Base-by-base conservation (phyloP, 2,888 invertebrate genomes). In the Agrilus cyanescens region DNA sequence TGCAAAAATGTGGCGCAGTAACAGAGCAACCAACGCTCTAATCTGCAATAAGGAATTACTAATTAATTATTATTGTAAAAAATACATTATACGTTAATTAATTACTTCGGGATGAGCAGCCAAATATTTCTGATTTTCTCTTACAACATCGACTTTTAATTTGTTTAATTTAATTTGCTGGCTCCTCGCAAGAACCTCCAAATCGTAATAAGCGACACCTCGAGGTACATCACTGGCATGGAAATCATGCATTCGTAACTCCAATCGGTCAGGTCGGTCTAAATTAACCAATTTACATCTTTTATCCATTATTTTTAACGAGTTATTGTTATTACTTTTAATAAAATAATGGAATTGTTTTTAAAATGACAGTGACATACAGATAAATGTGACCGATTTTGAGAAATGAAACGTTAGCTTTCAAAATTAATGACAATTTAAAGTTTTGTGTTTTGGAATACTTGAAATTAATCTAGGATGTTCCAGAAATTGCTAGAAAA, bases 21-120 rank as follows among this genome's bases (percentile, higher is more conserved):
- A 48, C 25, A 61, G 42, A 12, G 53, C 50, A 32, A 60, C 44
- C 29, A 58, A 44, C n/a, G 57, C 61, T 46, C 58, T 51, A 29
- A 63, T 52, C 61, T 63, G 47, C 5, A 42, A 44, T 14, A 14
- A 34, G 4, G 5, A 37, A 12, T 30, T 18, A 13, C 5, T 13
- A 37, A 25, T 20, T 13, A 31, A 39, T 14, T 20, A 16, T 7
- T 38, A 4, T 25, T 32, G 8, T 32, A 8, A 12, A 42, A 38
- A 12, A 29, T 13, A 29, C 12, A 10, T 16, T 36, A 15, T 4
- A 12, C 14, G 6, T n/a, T 5, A 2, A 33, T 12, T 25, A 33
- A 12, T 45, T 54, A 64, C 65, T 52, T 65, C 60, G 3, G 63
- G 65, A 50, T 65, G 60, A 5, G 34, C 46, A 4, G 54, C 56